These are phyloP conservation scores for Lytechinus variegatus DNA, from an alignment of 35 echinoderm and acorn worm species.

Conservation along the genomic window DNA sequence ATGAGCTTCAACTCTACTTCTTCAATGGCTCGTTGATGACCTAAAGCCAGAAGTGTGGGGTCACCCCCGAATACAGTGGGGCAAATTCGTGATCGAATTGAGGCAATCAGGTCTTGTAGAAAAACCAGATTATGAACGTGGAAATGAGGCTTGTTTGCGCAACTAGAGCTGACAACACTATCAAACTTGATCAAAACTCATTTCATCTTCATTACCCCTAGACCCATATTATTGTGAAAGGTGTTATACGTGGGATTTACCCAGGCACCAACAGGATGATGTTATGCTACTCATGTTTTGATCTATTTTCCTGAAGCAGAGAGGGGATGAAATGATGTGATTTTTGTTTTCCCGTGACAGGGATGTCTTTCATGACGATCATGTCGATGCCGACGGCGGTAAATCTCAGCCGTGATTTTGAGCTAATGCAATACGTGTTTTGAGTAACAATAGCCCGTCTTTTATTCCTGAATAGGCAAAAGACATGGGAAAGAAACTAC, in stretches of 20 bases:
- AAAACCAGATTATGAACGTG: background rate
- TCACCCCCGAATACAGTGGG: background rate
- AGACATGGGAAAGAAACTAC: background rate
- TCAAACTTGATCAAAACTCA: slow-evolving; percentile 13
- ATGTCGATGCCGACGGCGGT: background rate
- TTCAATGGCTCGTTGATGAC: background rate
- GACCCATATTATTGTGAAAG: background rate
- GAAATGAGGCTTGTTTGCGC: background rate
- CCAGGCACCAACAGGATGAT: background rate
- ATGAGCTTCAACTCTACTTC: background rate
- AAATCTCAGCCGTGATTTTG: background rate
- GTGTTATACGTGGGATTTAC: background rate
- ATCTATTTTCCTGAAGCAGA: background rate
- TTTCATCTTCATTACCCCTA: background rate
- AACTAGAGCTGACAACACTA: background rate
- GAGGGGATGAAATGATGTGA: background rate
- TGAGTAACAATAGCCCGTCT: background rate
- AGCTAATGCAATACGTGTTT: slow-evolving; percentile 1
- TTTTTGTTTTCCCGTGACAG: background rate
- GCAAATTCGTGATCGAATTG: background rate
- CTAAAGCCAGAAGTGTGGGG: background rate
- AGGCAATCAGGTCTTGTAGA: background rate
- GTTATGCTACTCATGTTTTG: background rate
- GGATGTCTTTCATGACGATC: background rate
- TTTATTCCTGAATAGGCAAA: background rate